Percentiles rank a stretch among this genome's conserved stretches.
Conservation (phyloP, 2,888 invertebrate species). For the Heterodera filipjevi region DNA sequence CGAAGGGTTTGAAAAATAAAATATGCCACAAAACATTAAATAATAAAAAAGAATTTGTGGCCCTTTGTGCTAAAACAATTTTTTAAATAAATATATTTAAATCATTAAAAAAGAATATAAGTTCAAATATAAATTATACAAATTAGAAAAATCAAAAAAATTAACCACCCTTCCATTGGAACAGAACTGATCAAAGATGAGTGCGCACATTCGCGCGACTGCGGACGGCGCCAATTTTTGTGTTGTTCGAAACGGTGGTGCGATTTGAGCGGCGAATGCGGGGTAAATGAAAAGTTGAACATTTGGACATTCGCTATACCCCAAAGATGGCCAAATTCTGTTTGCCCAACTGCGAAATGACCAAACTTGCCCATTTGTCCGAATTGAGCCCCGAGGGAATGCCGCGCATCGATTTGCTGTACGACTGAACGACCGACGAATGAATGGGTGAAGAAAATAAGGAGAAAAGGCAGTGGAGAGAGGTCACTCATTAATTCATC, state of each 20-base stretch:
- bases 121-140: too few species aligned
- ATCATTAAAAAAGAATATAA: too few species aligned
- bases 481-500: too few species aligned
- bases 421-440: conserved; percentile 5
- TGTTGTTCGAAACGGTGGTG: conserved; percentile 55
- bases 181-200: conserved; percentile 45
- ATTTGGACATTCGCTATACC: background rate
- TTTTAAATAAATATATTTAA: too few species aligned
- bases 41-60: too few species aligned
- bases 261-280: conserved; percentile 48
- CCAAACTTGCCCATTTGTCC: conserved; percentile 48
- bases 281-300: conserved; percentile 15
- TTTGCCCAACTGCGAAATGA: conserved; percentile 46
- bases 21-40: background rate
- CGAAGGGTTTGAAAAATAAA: conserved; percentile 25
- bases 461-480: too few species aligned
- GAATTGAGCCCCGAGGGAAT: conserved; percentile 1
- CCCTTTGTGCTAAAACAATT: too few species aligned
- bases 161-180: background rate
- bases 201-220: conserved; percentile 37
- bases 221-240: conserved; percentile 39
- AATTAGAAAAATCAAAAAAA: too few species aligned
- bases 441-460: background rate
- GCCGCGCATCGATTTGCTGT: conserved; percentile 26
- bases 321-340: conserved; percentile 40